Percentiles rank a stretch among this genome's conserved stretches.
Evolutionary conservation across 2,797 vertebrate species (phyloP).

Genomic region (Lepilemur septentrionalis): DNA sequence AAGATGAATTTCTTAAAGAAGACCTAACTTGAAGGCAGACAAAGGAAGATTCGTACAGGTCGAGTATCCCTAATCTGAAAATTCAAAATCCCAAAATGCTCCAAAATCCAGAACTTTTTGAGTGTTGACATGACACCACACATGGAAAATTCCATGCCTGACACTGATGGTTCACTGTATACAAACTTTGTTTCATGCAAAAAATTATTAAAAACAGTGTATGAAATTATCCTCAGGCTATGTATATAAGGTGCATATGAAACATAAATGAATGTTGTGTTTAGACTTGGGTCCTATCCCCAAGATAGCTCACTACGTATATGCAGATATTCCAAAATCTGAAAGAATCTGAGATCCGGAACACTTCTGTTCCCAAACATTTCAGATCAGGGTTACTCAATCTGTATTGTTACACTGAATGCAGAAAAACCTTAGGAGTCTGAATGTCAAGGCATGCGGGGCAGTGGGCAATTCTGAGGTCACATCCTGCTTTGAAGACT

Average conservation of each 20-base stretch:
- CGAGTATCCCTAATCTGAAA: not conserved
- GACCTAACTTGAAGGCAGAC: not conserved
- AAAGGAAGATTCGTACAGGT: not conserved
- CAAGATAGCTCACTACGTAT: not conserved
- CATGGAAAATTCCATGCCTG: not conserved
- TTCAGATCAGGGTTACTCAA: not conserved
- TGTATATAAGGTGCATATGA: not conserved
- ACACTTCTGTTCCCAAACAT: not conserved
- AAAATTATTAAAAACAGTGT: not conserved
- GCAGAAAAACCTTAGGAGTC: not conserved
- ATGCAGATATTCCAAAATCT: not conserved
- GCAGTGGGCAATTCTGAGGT: not conserved
- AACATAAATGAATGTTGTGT: not conserved
- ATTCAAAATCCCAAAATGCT: not conserved
- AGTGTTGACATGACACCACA: not conserved
- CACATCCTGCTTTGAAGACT: not conserved
- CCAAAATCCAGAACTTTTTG: not conserved
- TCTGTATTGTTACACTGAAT: not conserved
- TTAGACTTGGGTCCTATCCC: not conserved
- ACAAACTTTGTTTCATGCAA: not conserved
- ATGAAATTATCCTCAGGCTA: not conserved
- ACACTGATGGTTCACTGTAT: not conserved
- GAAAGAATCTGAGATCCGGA: not conserved
- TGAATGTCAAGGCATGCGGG: not conserved
- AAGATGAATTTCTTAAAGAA: slow-evolving; percentile 37